Percentiles rank a stretch among this genome's conserved stretches.
These are phyloP conservation scores for Agrotis segetum DNA, from an alignment of 2,888 invertebrate genomes.

Conservation along the genomic window DNA sequence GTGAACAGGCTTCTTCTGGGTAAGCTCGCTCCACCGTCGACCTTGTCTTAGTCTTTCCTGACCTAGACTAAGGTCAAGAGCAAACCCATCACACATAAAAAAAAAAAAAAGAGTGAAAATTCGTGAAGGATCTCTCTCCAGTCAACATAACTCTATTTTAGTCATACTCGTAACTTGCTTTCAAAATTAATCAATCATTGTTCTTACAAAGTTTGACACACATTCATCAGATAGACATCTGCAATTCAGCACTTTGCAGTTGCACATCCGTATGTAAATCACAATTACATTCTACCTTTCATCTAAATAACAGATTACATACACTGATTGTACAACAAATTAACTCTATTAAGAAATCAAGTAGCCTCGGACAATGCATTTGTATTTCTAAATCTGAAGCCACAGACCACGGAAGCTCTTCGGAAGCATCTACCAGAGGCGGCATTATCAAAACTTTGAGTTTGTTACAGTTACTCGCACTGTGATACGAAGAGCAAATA, in stretches of 20 bases:
- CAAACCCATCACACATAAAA: no score
- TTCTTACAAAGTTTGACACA: not conserved
- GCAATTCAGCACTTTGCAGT: constrained; percentile 18
- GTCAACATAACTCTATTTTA: not conserved
- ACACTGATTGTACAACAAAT: constrained; percentile 49
- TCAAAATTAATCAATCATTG: not conserved
- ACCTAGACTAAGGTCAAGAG: no score
- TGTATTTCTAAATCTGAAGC: constrained; percentile 48
- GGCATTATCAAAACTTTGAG: not conserved
- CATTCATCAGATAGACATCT: constrained; percentile 22
- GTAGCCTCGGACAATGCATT: constrained; percentile 53
- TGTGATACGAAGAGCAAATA: no score
- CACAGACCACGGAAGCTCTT: not conserved
- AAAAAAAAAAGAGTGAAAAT: no score
- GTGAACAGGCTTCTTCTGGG: no score
- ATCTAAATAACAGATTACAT: constrained; percentile 45
- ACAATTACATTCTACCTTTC: constrained; percentile 41
- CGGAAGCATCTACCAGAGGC: not conserved
- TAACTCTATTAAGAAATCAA: constrained; percentile 53
- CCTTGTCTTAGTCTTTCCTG: no score
- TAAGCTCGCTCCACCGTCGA: no score
- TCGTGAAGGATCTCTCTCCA: no score
- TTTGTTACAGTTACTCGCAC: no score
- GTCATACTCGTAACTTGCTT: no score
- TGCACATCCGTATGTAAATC: constrained; percentile 26